Percentiles rank a stretch among this genome's conserved stretches.
These are phyloP conservation scores for Siniperca obscura DNA, from an alignment of 2,797 vertebrate species.

Conservation along the genomic window DNA sequence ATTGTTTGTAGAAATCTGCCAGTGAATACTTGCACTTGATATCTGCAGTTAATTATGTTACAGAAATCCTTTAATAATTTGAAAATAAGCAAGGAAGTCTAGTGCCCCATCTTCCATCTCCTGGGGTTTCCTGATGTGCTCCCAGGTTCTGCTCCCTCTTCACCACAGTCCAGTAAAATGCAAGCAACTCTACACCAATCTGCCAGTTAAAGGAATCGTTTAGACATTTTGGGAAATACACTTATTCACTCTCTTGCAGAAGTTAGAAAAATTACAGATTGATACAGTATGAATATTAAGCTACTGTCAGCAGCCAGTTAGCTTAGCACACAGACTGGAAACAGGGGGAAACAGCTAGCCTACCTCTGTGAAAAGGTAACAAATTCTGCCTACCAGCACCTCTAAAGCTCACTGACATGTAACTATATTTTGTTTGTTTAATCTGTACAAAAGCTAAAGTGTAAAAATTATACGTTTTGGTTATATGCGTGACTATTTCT, in stretches of 20 bases:
- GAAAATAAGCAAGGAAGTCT: no score
- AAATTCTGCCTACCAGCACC: neutral
- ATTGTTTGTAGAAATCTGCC: neutral
- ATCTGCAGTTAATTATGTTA: neutral
- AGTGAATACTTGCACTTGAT: neutral
- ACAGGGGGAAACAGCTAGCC: neutral
- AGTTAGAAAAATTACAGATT: neutral
- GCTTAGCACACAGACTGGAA: constrained; percentile 13
- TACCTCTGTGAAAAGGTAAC: neutral
- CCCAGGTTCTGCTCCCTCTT: neutral
- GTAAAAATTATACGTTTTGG: no score
- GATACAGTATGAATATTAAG: no score
- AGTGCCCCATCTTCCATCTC: neutral
- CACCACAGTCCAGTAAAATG: neutral
- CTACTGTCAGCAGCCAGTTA: neutral
- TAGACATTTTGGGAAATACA: neutral
- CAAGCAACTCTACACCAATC: neutral
- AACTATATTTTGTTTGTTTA: neutral
- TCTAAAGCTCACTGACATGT: neutral
- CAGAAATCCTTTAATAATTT: neutral
- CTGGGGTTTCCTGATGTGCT: neutral
- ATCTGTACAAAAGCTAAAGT: no score
- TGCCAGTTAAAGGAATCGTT: constrained; percentile 11
- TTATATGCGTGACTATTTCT: no score
- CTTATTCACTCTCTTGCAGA: neutral